Base-by-base conservation (phyloP, 2,888 invertebrate species). In the Polyommatus icarus region DNA sequence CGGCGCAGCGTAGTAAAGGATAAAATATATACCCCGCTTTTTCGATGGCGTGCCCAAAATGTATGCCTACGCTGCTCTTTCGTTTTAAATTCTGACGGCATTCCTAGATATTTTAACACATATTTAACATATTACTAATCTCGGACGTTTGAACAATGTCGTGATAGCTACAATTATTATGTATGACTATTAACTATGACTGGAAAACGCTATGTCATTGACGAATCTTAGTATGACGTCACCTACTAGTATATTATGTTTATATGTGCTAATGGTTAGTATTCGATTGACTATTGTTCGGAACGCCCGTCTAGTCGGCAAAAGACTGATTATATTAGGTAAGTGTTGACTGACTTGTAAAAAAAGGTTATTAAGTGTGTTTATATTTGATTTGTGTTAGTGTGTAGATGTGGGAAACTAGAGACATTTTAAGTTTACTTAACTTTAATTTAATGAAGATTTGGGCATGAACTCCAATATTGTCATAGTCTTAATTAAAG, bases 241-340 rank as follows among this genome's bases (percentile, higher is more conserved):
- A 61, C 1, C 61, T 57, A 57, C 24, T 61, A 61, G 61, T 24
- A 61, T 61, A 4, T 12, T n/a, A 18, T 20, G 8, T 61, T 24
- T 61, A 3, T 61, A 12, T 24, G 6, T 20, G 8, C 20, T 59
- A n/a, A 59, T 8, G 61, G 4, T 12, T 61, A 61, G 61, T 61
- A 61, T 24, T 61, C 61, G 3, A 24, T 20, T 12, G 61, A 12
- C 61, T 24, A 3, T 24, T 3, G 61, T 12, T 10, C 4, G 4
- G 24, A 24, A 6, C 24, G 61, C 8, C 12, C 61, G 61, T 10
- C 24, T 61, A 61, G 61, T 61, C 61, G 57, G 4, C 3, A 61
- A 20, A 61, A 61, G 24, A 61, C 61, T 61, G 61, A 61, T 61
- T 61, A 61, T 61, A 61, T 61, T 61, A 61, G 61, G 61, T 61